phyloP scores from a whole-genome alignment of 2,113 vertebrate genomes.

The Mesembrinibis cayennensis region DNA sequence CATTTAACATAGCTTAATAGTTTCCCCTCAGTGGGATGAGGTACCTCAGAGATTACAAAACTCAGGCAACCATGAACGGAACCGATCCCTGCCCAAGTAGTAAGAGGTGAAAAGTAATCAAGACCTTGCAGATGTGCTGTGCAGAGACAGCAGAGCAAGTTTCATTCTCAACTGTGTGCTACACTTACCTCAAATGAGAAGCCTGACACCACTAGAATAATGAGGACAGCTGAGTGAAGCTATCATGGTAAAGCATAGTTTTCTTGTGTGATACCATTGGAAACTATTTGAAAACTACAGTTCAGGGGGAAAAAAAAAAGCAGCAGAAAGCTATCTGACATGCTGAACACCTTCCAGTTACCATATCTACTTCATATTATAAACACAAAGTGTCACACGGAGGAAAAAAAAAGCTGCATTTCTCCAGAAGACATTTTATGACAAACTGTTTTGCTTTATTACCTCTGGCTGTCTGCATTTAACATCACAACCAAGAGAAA shows the following conservation, averaged over 20 bases:
- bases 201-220: background rate
- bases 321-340: background rate
- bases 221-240: background rate
- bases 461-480: background rate
- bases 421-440: background rate
- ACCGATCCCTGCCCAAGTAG: too few species aligned
- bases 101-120: background rate
- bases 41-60: background rate
- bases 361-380: too few species aligned
- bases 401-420: background rate
- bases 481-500: background rate
- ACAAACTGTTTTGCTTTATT: background rate
- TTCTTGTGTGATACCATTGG: background rate
- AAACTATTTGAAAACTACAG: background rate
- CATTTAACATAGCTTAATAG: background rate
- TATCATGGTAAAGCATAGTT: background rate
- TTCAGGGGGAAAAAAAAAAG: background rate
- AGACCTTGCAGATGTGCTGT: accelerated
- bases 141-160: background rate
- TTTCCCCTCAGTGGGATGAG: background rate
- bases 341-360: background rate
- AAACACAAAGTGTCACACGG: background rate
- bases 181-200: background rate
- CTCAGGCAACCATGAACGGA: background rate
- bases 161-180: background rate